These are phyloP conservation scores for Tokudaia tokunoshimensis DNA, from an alignment of 2,797 vertebrate genomes.

Conservation along the genomic window DNA sequence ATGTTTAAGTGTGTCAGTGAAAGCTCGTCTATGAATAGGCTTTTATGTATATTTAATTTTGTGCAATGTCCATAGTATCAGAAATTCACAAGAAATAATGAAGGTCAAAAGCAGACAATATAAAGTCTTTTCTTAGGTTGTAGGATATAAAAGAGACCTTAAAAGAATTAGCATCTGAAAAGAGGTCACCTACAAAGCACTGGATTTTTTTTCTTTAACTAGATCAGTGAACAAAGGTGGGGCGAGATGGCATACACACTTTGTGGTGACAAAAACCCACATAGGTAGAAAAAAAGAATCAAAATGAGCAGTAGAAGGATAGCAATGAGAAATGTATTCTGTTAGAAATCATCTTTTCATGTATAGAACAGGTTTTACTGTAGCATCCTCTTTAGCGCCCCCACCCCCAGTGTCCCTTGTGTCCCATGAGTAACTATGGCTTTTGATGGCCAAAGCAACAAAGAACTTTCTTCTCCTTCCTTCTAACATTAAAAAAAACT, in stretches of 20 bases:
- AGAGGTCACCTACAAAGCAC: constrained; percentile 2
- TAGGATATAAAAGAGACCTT: constrained; percentile 21
- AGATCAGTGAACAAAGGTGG: constrained; percentile 63
- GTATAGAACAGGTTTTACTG: constrained; percentile 17
- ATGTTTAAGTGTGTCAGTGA: neutral
- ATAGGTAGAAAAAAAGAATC: neutral
- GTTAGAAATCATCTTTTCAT: constrained; percentile 65
- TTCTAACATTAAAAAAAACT: constrained; percentile 63
- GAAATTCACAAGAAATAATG: neutral
- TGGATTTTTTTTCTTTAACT: constrained; percentile 7
- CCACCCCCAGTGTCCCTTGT: constrained; percentile 14
- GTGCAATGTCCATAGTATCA: neutral
- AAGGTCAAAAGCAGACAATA: constrained; percentile 67
- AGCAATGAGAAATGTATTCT: constrained; percentile 55
- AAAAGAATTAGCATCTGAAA: constrained; percentile 58
- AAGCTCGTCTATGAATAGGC: neutral
- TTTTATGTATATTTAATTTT: constrained; percentile 27
- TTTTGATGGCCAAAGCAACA: constrained; percentile 62
- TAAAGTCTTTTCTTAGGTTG: constrained; percentile 32
- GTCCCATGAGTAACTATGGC: constrained; percentile 54
- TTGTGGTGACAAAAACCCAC: constrained; percentile 64
- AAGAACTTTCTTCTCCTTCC: constrained; percentile 72
- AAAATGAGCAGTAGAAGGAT: constrained; percentile 41
- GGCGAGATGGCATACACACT: constrained; percentile 15
- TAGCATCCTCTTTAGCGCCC: neutral